Percentiles rank a stretch among this genome's conserved stretches.
These are phyloP conservation scores for Caenorhabditis zanzibari DNA, from an alignment of 2,888 invertebrate genomes.

Conservation along the genomic window DNA sequence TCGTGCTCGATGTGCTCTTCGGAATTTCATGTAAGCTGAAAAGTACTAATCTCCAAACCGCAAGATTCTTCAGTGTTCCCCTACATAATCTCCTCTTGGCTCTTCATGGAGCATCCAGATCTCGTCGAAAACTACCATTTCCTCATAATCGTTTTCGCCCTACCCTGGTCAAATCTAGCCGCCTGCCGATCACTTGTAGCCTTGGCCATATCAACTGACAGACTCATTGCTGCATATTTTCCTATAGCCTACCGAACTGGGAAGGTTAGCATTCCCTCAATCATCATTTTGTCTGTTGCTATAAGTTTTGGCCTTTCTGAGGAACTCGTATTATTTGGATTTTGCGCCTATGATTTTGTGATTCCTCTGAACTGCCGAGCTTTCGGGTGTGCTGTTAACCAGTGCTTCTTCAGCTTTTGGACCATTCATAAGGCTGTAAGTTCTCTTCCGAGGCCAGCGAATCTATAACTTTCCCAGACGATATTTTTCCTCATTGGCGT, in stretches of 20 bases:
- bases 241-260: conserved; percentile 1
- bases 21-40: neutral
- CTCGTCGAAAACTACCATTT: neutral
- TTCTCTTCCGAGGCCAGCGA: neutral
- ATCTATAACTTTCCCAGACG: neutral
- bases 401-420: conserved; percentile 36
- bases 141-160: neutral
- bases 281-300: neutral
- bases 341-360: conserved; percentile 11
- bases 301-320: conserved; percentile 7
- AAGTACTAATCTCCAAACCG: no score
- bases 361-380: conserved; percentile 16
- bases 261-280: neutral
- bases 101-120: neutral
- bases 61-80: neutral
- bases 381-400: conserved; percentile 26
- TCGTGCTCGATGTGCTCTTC: conserved; percentile 6
- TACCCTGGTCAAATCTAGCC: conserved; percentile 32
- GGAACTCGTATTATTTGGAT: neutral
- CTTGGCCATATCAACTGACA: conserved; percentile 5
- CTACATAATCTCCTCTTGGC: neutral
- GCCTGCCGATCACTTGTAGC: conserved; percentile 28
- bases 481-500: conserved; percentile 12
- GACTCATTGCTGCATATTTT: conserved; percentile 17
- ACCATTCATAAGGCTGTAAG: conserved; percentile 27